phyloP scores from a whole-genome alignment of 2,797 vertebrate species.

The Sciaenops ocellatus region DNA sequence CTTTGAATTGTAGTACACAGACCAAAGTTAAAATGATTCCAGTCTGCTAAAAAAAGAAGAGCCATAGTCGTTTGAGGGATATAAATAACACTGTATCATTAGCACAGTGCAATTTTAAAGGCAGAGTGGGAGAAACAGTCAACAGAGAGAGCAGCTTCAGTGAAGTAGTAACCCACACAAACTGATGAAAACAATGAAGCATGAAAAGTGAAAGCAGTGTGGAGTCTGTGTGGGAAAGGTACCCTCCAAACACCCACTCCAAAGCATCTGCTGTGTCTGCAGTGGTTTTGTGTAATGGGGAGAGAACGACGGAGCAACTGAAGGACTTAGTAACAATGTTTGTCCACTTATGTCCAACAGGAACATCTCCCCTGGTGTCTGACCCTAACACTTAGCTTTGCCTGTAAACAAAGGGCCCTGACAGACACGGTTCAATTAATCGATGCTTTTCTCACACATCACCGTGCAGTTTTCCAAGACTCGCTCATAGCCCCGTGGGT shows the following conservation, averaged over 20 bases:
- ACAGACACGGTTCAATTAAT: conserved; percentile 68
- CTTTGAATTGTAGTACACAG: conserved; percentile 53
- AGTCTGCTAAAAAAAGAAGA: conserved; percentile 45
- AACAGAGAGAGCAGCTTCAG: conserved; percentile 32
- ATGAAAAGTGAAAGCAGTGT: conserved; percentile 43
- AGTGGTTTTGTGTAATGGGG: conserved; percentile 16
- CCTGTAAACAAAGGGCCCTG: conserved; percentile 67
- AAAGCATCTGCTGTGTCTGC: conserved; percentile 37
- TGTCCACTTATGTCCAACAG: conserved; percentile 42
- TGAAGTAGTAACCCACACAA: conserved; percentile 58
- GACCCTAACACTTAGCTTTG: conserved; percentile 68
- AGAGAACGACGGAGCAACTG: conserved; percentile 32
- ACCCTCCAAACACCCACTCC: conserved; percentile 53
- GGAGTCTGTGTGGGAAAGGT: conserved; percentile 39
- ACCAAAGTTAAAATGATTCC: conserved; percentile 47
- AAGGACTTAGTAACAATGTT: conserved; percentile 59
- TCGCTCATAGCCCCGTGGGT: conserved; percentile 11
- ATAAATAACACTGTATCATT: conserved; percentile 68
- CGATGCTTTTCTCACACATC: conserved; percentile 59
- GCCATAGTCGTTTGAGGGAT: conserved; percentile 42
- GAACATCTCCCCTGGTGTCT: conserved; percentile 59
- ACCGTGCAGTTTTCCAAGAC: conserved; percentile 29
- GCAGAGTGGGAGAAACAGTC: conserved; percentile 42
- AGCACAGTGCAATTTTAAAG: conserved; percentile 45
- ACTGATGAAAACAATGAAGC: conserved; percentile 51